A percentile compares a stretch with the other conserved stretches of the same genome.
Conservation (phyloP, 1,140 invertebrate species). For the Rhagoletis zephyria region DNA sequence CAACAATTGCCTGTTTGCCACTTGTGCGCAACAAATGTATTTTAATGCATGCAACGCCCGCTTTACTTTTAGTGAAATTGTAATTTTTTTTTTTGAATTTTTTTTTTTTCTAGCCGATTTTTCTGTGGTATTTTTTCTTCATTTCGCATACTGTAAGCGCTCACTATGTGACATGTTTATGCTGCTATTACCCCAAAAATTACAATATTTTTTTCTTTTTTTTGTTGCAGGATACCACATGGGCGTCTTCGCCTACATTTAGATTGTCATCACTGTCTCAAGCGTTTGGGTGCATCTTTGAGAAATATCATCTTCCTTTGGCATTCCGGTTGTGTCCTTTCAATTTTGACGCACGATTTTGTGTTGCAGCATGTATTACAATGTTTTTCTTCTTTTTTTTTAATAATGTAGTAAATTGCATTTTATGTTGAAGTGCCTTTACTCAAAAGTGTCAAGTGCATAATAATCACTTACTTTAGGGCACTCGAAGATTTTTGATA, state of each 20-base stretch:
- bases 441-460: conserved; percentile 46
- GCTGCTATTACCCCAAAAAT: conserved; percentile 14
- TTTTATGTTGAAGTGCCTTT: not conserved
- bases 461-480: conserved; percentile 40
- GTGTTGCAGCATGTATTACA: not conserved
- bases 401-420: conserved; percentile 5
- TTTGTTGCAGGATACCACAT: not conserved
- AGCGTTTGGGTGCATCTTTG: not conserved
- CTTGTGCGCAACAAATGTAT: not conserved
- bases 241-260: not conserved
- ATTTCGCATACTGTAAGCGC: not conserved
- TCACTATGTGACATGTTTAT: conserved; percentile 18
- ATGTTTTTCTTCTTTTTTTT: not conserved
- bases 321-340: not conserved
- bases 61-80: not conserved
- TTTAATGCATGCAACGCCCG: not conserved
- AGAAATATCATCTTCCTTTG: not conserved
- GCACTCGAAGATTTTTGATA: not conserved
- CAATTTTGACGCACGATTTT: not conserved
- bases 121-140: too few species aligned
- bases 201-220: not conserved
- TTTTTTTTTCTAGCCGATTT: not conserved
- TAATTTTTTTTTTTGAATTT: not conserved
- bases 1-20: not conserved
- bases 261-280: not conserved